phyloP scores from a whole-genome alignment of 2,113 vertebrate species.

The Andinoacara biseriatus region DNA sequence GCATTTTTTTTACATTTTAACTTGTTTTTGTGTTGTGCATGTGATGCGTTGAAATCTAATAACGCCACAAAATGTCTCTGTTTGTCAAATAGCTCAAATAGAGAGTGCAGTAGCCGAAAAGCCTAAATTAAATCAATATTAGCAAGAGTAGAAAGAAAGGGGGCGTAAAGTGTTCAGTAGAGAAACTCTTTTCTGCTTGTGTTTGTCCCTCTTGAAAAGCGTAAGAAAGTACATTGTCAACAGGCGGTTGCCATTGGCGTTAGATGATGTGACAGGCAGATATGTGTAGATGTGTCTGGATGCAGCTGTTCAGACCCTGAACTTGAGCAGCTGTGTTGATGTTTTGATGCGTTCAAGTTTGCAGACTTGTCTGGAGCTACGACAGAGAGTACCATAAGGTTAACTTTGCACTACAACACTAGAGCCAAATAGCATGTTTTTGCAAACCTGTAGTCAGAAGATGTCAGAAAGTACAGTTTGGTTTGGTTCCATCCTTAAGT shows the following conservation, averaged over 20 bases:
- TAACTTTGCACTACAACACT: no score
- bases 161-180: no score
- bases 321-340: slow-evolving; percentile 17
- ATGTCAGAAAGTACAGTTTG: neutral
- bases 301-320: slow-evolving; percentile 42
- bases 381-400: neutral
- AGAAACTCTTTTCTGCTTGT: no score
- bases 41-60: neutral
- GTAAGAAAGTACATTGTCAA: neutral
- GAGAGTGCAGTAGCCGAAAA: neutral
- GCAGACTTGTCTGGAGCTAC: neutral
- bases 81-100: neutral
- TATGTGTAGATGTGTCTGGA: neutral
- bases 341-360: slow-evolving; percentile 1
- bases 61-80: neutral
- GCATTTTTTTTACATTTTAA: neutral
- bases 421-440: no score
- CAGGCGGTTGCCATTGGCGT: neutral
- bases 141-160: no score
- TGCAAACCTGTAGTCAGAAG: neutral
- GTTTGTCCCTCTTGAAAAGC: no score
- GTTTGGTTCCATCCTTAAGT: neutral
- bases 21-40: neutral
- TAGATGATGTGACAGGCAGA: slow-evolving; percentile 10
- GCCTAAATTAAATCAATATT: no score